phyloP scores from a whole-genome alignment of 2,113 vertebrate species.

The Willisornis vidua region DNA sequence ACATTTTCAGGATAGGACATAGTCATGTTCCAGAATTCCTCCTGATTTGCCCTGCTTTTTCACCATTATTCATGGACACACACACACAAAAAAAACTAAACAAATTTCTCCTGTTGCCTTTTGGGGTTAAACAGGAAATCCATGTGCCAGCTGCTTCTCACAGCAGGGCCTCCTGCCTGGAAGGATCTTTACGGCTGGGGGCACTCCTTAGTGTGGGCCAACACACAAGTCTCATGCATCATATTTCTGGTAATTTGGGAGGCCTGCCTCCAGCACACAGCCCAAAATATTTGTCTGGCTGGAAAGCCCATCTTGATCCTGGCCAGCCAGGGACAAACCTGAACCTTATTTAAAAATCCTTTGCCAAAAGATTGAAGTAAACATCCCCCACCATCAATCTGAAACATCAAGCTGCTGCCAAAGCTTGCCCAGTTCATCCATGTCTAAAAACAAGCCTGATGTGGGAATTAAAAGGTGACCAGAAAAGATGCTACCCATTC shows the following conservation, averaged over 20 bases:
- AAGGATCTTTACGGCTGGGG: background rate
- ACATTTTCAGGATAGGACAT: background rate
- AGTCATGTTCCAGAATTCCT: background rate
- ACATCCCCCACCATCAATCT: background rate
- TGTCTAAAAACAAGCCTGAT: background rate
- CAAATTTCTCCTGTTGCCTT: background rate
- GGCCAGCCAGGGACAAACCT: background rate
- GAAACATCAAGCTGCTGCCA: background rate
- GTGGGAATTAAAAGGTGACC: background rate
- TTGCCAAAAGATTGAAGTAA: background rate
- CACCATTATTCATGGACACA: background rate
- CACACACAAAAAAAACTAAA: background rate
- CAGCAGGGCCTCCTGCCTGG: background rate
- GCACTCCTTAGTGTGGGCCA: background rate
- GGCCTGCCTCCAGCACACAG: background rate
- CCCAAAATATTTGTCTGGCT: background rate
- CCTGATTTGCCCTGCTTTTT: background rate
- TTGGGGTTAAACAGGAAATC: background rate
- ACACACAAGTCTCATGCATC: background rate
- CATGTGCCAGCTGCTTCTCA: background rate
- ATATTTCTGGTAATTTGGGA: background rate
- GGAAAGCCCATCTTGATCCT: background rate
- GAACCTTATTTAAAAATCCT: background rate
- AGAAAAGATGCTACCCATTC: background rate
- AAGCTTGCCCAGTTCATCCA: background rate